Percentiles rank a stretch among this genome's conserved stretches.
phyloP scores from a whole-genome alignment of 2,888 invertebrate species.

The Leucophenga montana region DNA sequence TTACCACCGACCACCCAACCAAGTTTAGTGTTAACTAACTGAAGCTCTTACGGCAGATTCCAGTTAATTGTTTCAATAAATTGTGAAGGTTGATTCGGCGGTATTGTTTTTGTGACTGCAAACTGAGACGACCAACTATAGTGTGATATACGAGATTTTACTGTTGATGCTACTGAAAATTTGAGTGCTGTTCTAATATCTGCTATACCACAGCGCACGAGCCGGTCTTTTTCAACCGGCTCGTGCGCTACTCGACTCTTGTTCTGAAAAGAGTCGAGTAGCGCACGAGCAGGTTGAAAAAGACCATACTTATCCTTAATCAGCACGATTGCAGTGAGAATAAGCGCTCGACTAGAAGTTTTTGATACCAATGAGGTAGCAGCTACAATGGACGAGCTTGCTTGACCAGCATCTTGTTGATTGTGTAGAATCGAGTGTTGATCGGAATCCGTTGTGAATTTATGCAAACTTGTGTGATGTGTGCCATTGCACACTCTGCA shows the following conservation, averaged over 20 bases:
- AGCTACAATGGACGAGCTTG: too few relatives aligned
- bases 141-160: background rate
- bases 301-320: background rate
- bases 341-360: too few relatives aligned
- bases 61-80: too few relatives aligned
- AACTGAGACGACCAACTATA: background rate
- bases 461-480: too few relatives aligned
- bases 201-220: background rate
- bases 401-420: too few relatives aligned
- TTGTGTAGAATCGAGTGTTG: too few relatives aligned
- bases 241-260: conserved; percentile 18
- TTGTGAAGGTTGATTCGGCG: conserved; percentile 7
- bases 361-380: too few relatives aligned
- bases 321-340: too few relatives aligned
- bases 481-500: too few relatives aligned
- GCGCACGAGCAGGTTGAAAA: too few relatives aligned
- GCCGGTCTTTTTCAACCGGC: conserved; percentile 20
- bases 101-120: conserved; percentile 24
- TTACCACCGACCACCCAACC: too few relatives aligned
- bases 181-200: background rate
- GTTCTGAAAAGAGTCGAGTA: background rate
- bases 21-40: conserved; percentile 22
- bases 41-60: conserved; percentile 1
- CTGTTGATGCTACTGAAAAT: background rate
- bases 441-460: too few relatives aligned